Conservation (phyloP, 2,888 invertebrate species). For the Frankliniella intonsa region DNA sequence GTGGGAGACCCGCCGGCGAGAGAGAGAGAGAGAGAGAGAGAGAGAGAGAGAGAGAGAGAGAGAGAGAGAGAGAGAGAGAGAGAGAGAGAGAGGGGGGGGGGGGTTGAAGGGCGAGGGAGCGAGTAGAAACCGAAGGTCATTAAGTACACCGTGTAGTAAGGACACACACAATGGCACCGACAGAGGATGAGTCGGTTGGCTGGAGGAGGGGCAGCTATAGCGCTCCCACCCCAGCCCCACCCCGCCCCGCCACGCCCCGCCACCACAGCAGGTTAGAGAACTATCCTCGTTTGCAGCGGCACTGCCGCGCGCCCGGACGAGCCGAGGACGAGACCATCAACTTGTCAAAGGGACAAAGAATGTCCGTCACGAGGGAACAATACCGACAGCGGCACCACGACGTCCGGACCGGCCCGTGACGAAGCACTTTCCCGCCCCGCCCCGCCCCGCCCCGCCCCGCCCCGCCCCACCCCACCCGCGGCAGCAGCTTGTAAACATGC, state of each 20-base stretch:
- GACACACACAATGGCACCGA: not conserved
- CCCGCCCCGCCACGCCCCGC: not conserved
- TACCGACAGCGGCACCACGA: not conserved
- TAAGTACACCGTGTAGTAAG: constrained; percentile 6
- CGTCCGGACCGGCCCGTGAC: not conserved
- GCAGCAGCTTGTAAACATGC: not conserved
- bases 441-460: not conserved
- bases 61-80: constrained; percentile 10
- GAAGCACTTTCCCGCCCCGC: not conserved
- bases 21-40: not conserved
- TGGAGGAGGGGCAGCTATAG: too few species aligned
- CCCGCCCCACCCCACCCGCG: not conserved
- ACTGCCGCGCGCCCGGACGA: too few species aligned
- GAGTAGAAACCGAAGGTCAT: constrained; percentile 1
- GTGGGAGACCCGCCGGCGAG: not conserved
- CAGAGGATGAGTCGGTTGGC: too few species aligned
- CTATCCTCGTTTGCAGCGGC: too few species aligned
- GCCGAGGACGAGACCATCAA: not conserved
- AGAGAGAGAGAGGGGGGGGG: not conserved
- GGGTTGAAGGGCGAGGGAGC: not conserved
- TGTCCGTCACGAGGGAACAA: not conserved
- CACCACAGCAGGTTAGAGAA: not conserved
- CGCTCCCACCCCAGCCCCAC: too few species aligned
- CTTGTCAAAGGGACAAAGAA: not conserved
- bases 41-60: not conserved